phyloP scores from a whole-genome alignment of 2,888 invertebrate species.

The Drosophila histrio region DNA sequence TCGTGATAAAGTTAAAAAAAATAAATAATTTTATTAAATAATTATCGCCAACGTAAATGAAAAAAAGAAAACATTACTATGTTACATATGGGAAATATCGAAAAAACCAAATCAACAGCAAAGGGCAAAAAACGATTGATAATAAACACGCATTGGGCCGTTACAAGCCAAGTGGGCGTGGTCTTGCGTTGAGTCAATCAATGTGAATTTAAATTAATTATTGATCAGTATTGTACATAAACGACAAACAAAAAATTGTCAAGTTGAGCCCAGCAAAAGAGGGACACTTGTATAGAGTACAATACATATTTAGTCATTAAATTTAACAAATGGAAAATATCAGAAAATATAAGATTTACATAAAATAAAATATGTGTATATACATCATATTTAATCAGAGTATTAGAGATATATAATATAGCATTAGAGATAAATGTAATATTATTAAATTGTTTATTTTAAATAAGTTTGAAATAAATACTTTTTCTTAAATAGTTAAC shows the following conservation, averaged over 20 bases:
- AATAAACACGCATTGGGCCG: slow-evolving; percentile 37
- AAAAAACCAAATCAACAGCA: not conserved
- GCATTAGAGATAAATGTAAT: too few species aligned
- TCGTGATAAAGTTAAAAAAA: not conserved
- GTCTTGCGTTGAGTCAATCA: slow-evolving; percentile 41
- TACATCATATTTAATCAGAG: too few species aligned
- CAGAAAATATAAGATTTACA: not conserved
- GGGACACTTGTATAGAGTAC: slow-evolving; percentile 21
- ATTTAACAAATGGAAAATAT: not conserved
- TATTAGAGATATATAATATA: too few species aligned
- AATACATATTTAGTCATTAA: slow-evolving; percentile 36
- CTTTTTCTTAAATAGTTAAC: too few species aligned
- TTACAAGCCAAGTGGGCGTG: slow-evolving; percentile 17
- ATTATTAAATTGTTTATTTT: too few species aligned
- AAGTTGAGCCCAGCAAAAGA: slow-evolving; percentile 1
- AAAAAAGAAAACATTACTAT: slow-evolving; percentile 14
- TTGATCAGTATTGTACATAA: slow-evolving; percentile 41
- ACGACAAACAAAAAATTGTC: not conserved
- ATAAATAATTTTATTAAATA: slow-evolving; percentile 30
- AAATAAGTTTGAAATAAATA: too few species aligned
- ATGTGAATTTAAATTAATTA: slow-evolving; percentile 55
- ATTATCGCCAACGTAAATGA: slow-evolving; percentile 25
- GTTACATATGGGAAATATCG: slow-evolving; percentile 6
- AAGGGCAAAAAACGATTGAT: slow-evolving; percentile 5
- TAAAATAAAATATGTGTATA: not conserved